Conservation (phyloP, 2,797 vertebrate species). For the Melanotaenia maccullochi region DNA sequence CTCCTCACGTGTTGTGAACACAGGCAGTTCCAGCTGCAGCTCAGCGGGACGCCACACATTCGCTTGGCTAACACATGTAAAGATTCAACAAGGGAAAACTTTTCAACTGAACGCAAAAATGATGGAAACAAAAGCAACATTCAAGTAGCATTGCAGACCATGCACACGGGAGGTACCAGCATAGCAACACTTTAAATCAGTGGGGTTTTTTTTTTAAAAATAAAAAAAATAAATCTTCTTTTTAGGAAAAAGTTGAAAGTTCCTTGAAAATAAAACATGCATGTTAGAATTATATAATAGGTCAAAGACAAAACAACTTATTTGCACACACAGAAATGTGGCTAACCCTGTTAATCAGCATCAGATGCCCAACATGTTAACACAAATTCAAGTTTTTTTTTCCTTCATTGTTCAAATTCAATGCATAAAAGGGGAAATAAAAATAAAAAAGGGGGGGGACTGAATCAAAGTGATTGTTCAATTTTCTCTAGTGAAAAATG, state of each 20-base stretch:
- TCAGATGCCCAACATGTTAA: slow-evolving; percentile 37
- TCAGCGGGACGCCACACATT: slow-evolving; percentile 27
- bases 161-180: slow-evolving; percentile 54
- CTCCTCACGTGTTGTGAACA: no score
- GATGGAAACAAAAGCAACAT: slow-evolving; percentile 39
- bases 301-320: slow-evolving; percentile 56
- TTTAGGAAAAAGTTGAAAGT: neutral
- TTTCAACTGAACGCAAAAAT: slow-evolving; percentile 9
- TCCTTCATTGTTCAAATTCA: slow-evolving; percentile 58
- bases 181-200: slow-evolving; percentile 62
- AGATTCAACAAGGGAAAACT: slow-evolving; percentile 28
- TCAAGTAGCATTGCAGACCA: slow-evolving; percentile 32
- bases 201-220: slow-evolving; percentile 15
- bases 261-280: slow-evolving; percentile 73
- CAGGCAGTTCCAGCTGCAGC: slow-evolving; percentile 14
- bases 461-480: slow-evolving; percentile 27
- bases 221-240: slow-evolving; percentile 31
- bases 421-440: neutral
- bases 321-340: slow-evolving; percentile 36
- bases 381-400: slow-evolving; percentile 68
- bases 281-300: slow-evolving; percentile 68
- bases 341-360: slow-evolving; percentile 62
- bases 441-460: neutral
- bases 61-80: slow-evolving; percentile 23
- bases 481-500: slow-evolving; percentile 13